Conservation (phyloP, 2,888 invertebrate species). For the Drosophila pseudotakahashii region DNA sequence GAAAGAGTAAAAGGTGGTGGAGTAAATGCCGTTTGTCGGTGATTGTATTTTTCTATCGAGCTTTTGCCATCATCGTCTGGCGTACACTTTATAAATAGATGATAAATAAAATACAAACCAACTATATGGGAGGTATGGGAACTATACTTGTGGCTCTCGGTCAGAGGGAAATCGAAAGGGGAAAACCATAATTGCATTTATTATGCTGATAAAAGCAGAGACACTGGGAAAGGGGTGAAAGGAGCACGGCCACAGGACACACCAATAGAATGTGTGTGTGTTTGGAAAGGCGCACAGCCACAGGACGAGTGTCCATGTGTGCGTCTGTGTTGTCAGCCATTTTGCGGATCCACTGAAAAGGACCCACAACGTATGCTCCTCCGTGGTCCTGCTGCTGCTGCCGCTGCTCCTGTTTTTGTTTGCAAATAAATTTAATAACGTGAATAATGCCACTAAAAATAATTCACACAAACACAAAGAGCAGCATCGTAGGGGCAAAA, state of each 20-base stretch:
- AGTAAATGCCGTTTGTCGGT: constrained; percentile 46
- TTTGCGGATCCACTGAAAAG: constrained; percentile 56
- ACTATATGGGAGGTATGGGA: constrained; percentile 9
- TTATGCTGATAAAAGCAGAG: constrained; percentile 79
- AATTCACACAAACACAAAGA: constrained; percentile 61
- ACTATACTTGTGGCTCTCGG: constrained; percentile 25
- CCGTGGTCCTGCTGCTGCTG: constrained; percentile 8
- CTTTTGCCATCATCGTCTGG: constrained; percentile 48
- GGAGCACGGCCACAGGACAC: constrained; percentile 14
- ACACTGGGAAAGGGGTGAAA: constrained; percentile 38
- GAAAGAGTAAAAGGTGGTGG: constrained; percentile 18
- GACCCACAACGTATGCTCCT: constrained; percentile 33
- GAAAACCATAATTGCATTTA: constrained; percentile 81
- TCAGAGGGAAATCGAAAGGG: constrained; percentile 27
- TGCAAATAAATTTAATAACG: constrained; percentile 80
- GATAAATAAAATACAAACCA: constrained; percentile 58
- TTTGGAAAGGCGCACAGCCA: constrained; percentile 47
- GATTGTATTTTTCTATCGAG: constrained; percentile 65
- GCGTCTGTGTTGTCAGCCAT: constrained; percentile 58
- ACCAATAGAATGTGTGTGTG: constrained; percentile 10
- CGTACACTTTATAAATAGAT: constrained; percentile 58
- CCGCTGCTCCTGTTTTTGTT: constrained; percentile 60
- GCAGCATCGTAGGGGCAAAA: constrained; percentile 6
- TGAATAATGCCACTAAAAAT: constrained; percentile 77
- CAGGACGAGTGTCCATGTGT: constrained; percentile 21